Evolutionary conservation across 2,113 vertebrate genomes (phyloP).

Genomic region (Erythrolamprus reginae): DNA sequence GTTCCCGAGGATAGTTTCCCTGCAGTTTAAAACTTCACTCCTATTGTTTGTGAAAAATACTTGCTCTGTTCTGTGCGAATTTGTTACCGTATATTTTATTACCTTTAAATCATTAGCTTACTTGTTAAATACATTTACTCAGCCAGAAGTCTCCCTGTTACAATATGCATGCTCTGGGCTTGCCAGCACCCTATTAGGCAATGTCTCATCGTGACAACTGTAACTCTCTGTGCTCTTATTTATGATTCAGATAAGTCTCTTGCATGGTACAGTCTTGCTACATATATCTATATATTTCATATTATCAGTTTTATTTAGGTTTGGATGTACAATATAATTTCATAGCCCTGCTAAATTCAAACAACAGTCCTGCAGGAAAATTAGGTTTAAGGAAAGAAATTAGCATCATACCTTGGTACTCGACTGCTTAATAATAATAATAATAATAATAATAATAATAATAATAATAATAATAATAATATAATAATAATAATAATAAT

Average conservation of each 20-base stretch:
- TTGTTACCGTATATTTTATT: slow-evolving; percentile 18
- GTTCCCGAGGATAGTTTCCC: neutral
- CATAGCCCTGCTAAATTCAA: neutral
- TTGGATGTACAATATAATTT: neutral
- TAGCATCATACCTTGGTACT: neutral
- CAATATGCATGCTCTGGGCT: neutral
- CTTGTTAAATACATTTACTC: slow-evolving; percentile 3
- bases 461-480: no score
- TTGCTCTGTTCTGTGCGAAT: neutral
- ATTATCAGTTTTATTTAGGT: neutral
- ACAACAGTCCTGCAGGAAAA: neutral
- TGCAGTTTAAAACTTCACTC: neutral
- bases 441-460: no score
- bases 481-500: no score
- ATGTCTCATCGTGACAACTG: neutral
- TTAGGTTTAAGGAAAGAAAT: neutral
- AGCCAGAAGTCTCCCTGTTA: neutral
- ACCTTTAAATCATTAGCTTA: slow-evolving; percentile 7
- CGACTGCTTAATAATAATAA: no score
- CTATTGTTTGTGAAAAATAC: neutral
- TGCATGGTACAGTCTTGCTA: neutral
- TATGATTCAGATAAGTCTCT: neutral
- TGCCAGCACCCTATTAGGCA: neutral
- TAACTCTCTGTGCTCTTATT: neutral
- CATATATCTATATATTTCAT: neutral